Conservation (phyloP, 2,113 vertebrate genomes). For the Athene cunicularia region DNA sequence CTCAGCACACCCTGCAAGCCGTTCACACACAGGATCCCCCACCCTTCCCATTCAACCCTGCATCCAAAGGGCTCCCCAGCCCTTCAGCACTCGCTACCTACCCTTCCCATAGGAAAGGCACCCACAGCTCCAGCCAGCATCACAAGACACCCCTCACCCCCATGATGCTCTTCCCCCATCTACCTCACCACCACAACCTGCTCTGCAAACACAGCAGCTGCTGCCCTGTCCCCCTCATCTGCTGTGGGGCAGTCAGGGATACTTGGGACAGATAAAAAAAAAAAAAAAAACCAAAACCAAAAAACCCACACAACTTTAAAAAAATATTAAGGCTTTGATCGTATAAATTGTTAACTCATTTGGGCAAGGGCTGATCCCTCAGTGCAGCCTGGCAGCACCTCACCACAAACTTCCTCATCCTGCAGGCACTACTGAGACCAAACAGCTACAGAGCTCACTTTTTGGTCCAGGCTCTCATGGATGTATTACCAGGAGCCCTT, state of each 20-base stretch:
- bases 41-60: accelerated
- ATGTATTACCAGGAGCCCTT: neutral
- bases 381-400: neutral
- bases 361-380: neutral
- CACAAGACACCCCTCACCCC: accelerated
- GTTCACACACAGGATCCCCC: accelerated
- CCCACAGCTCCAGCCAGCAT: neutral
- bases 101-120: neutral
- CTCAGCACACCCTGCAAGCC: neutral
- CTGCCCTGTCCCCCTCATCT: neutral
- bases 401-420: neutral
- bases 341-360: neutral
- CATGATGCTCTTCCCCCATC: accelerated
- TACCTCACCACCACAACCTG: neutral
- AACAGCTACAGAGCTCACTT: accelerated
- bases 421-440: accelerated
- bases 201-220: neutral
- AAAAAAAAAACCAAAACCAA: too few species aligned
- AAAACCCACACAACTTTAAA: too few species aligned
- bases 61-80: neutral
- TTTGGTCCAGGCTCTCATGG: neutral
- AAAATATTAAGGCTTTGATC: neutral
- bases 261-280: too few species aligned
- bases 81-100: accelerated
- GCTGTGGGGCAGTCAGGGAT: neutral